Percentiles rank a stretch among this genome's conserved stretches.
Conservation (phyloP, 2,888 invertebrate genomes). For the Pantelozetes paolii region DNA sequence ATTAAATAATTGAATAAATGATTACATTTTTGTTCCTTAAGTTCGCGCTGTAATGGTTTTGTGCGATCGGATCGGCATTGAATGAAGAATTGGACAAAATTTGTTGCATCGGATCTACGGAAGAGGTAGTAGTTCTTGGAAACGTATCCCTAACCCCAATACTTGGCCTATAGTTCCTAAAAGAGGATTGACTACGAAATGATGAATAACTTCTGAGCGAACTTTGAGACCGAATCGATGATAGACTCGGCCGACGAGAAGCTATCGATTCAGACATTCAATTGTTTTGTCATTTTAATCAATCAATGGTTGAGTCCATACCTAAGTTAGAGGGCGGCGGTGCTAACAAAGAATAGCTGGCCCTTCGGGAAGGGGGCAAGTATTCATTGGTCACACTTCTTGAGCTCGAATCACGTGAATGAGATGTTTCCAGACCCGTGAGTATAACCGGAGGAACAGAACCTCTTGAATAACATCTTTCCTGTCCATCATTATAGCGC, state of each 20-base stretch:
- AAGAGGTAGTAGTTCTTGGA: background rate
- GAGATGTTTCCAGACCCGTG: slow-evolving; percentile 38
- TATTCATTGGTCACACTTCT: slow-evolving; percentile 44
- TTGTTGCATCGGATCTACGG: slow-evolving; percentile 1
- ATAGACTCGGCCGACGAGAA: slow-evolving; percentile 46
- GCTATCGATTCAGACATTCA: too few relatives aligned
- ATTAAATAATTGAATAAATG: too few relatives aligned
- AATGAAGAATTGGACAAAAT: slow-evolving; percentile 8
- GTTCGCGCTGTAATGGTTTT: background rate
- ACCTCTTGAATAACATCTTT: slow-evolving; percentile 40
- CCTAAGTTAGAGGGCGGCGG: slow-evolving; percentile 46
- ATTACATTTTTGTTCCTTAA: slow-evolving; percentile 24
- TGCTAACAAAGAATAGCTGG: slow-evolving; percentile 45
- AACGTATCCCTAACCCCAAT: background rate
- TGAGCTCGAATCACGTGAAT: slow-evolving; percentile 40
- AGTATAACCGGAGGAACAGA: slow-evolving; percentile 46
- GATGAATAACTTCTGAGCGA: slow-evolving; percentile 44
- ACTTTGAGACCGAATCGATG: slow-evolving; percentile 46
- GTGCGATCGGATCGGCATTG: background rate
- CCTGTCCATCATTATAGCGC: slow-evolving; percentile 24
- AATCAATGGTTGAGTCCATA: slow-evolving; percentile 26
- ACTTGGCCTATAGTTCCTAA: slow-evolving; percentile 43
- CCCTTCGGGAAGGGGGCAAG: slow-evolving; percentile 44
- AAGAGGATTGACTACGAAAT: slow-evolving; percentile 46
- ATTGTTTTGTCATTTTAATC: too few relatives aligned